Base-by-base conservation (phyloP, 2,113 vertebrate genomes). In the Paraplagusia blochii region DNA sequence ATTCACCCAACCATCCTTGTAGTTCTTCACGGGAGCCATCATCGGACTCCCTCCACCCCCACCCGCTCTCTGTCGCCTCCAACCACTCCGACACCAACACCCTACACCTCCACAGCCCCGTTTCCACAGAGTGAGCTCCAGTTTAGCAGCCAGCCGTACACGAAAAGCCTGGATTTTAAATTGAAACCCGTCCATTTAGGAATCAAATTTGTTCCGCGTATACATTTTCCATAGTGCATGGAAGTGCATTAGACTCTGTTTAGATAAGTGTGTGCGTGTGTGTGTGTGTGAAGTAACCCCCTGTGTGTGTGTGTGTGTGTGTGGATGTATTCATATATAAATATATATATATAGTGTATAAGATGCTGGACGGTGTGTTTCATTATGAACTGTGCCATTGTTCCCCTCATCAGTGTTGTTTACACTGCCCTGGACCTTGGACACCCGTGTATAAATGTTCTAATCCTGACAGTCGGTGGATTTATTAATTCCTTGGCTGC, bases 151-250 rank as follows among this genome's bases (percentile, higher is more conserved):
- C 77, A 66, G 69, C 79, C 74, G 66, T 76, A 73, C 63, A 66
- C 77, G 74, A 69, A 79, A 69, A 65, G 74, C 74, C 61, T 8
- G 61, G 53, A 54, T 80, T 75, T 87, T 63, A 87, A 87, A 85
- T 84, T 81, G 81, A 88, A 89, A 88, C 83, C 77, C 86, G 83
- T 63, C 76, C 76, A 77, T 88, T 90, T 90, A 87, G 84, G 82
- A 88, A 87, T 88, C 69, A 75, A 75, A 90, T 88, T 88, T 87
- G 87, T 87, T 88, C 82, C 66, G 77, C 74, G 11, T 87, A 81
- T 83, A 76, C 79, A 75, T 84, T 87, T 88, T 83, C 79, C 85
- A 66, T 63, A 33, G 54, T 58, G 29, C 39, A 44, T 36, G 62
- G 74, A 60, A 72, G 71, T 66, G 69, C 50, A 66, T 63, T 69